Conservation (phyloP, 2,888 invertebrate genomes). For the Ornithoptera priamus region DNA sequence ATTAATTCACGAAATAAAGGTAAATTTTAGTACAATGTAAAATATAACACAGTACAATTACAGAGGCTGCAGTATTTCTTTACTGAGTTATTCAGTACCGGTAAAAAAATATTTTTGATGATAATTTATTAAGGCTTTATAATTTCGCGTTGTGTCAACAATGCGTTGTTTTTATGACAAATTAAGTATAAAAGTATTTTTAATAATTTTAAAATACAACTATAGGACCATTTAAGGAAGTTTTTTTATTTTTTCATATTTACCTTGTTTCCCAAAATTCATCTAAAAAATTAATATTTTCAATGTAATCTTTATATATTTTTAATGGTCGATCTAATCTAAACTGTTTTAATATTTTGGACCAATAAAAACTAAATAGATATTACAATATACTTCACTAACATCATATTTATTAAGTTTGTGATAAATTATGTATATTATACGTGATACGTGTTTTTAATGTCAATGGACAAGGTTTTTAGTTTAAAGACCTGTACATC, state of each 20-base stretch:
- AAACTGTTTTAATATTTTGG: no score
- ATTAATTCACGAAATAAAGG: neutral
- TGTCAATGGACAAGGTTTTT: slow-evolving; percentile 16
- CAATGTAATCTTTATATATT: no score
- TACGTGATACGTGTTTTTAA: slow-evolving; percentile 16
- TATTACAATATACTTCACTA: neutral
- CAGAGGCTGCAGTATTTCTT: neutral
- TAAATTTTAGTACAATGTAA: neutral
- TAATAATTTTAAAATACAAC: no score
- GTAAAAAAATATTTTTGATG: neutral
- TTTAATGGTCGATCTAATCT: no score
- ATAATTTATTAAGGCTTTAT: neutral
- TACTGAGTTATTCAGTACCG: neutral
- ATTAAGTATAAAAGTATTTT: no score
- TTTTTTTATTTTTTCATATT: no score
- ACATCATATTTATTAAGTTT: neutral
- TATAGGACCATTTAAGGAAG: no score
- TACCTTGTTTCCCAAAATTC: neutral
- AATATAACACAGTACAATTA: neutral
- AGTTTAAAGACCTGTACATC: slow-evolving; percentile 18
- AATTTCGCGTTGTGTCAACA: no score
- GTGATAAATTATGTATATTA: neutral
- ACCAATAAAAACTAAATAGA: no score
- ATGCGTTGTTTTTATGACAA: no score
- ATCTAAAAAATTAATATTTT: no score